phyloP scores from a whole-genome alignment of 2,888 invertebrate species.

The Acrobasis repandana region DNA sequence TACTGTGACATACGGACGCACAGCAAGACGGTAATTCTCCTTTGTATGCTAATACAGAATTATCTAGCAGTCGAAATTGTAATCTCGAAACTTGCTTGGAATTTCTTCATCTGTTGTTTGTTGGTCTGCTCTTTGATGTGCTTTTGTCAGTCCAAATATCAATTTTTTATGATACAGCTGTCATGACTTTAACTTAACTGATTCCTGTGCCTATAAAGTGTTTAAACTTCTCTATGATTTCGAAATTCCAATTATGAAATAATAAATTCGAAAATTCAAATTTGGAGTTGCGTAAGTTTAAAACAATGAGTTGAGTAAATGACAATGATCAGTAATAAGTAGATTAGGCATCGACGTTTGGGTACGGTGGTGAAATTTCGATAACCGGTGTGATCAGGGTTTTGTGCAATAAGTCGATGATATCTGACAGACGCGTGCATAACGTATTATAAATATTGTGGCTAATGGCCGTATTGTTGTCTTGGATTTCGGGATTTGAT shows the following conservation, averaged over 20 bases:
- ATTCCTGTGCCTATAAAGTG: conserved; percentile 13
- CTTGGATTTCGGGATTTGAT: background rate
- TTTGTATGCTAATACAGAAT: conserved; percentile 82
- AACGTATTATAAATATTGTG: conserved; percentile 28
- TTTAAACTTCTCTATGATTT: conserved; percentile 24
- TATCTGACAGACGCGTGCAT: conserved; percentile 32
- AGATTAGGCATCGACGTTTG: conserved; percentile 20
- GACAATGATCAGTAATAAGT: conserved; percentile 21
- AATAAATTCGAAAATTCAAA: conserved; percentile 22
- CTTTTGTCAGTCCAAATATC: conserved; percentile 43
- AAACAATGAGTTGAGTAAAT: conserved; percentile 9
- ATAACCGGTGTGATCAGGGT: conserved; percentile 24
- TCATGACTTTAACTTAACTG: background rate
- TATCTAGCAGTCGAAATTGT: conserved; percentile 81
- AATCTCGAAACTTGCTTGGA: conserved; percentile 78
- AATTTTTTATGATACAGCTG: conserved; percentile 20
- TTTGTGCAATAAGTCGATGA: conserved; percentile 28
- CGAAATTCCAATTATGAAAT: conserved; percentile 30
- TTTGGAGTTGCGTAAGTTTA: conserved; percentile 12
- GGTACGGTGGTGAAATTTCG: conserved; percentile 27
- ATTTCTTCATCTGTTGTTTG: conserved; percentile 79
- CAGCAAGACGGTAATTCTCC: conserved; percentile 75
- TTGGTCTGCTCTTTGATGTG: conserved; percentile 44
- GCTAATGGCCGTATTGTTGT: conserved; percentile 21
- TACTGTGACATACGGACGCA: conserved; percentile 72